Percentiles rank a stretch among this genome's conserved stretches.
Evolutionary conservation across 2,113 vertebrate species (phyloP).

Genomic region (Podiceps cristatus): DNA sequence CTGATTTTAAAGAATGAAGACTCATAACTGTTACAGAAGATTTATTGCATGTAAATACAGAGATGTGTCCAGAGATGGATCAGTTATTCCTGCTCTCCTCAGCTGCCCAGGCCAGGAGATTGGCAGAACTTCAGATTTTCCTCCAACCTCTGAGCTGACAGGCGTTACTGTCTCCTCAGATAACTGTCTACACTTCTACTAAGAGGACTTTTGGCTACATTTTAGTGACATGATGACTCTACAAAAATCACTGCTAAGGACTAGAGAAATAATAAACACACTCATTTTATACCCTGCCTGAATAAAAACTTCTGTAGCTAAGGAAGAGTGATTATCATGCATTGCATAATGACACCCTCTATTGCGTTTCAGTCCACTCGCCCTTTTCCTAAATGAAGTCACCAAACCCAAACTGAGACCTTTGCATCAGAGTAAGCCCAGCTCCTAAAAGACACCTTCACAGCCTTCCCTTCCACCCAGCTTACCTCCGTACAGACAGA

Average conservation of each 20-base stretch:
- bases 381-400: neutral
- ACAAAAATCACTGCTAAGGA: neutral
- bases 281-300: neutral
- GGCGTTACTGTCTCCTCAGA: neutral
- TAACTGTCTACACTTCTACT: neutral
- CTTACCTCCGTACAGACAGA: neutral
- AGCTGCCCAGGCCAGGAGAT: neutral
- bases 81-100: neutral
- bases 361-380: fast-evolving
- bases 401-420: neutral
- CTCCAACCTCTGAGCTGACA: neutral
- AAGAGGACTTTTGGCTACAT: neutral
- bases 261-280: neutral
- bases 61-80: neutral
- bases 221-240: neutral
- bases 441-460: neutral
- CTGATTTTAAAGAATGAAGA: constrained; percentile 4
- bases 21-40: neutral
- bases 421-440: neutral
- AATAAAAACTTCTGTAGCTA: neutral
- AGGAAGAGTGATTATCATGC: neutral
- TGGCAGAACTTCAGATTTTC: neutral
- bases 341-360: neutral
- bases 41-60: neutral
- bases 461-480: neutral